Evolutionary conservation across 2,888 invertebrate species (phyloP), one percentile per base, ranked within the genome.

Genomic region (Apamea sordens): DNA sequence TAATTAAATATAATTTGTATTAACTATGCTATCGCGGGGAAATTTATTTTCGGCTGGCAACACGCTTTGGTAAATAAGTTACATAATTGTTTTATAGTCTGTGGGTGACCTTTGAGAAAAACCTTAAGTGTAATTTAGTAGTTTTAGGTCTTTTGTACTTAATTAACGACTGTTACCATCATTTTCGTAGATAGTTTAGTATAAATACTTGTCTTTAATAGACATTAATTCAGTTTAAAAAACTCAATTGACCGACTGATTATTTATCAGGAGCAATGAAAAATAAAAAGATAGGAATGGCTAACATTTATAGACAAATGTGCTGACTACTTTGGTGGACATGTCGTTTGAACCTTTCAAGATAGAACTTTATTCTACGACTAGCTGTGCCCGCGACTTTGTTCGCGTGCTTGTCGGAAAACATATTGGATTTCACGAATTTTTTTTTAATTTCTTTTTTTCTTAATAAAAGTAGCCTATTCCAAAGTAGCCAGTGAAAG

Each of bases 1-100:
- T 93, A 94, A 94, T 94, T 94, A 93, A 93, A 91, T 89, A 89
- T 93, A 93, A 94, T 94, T 94, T 94, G 93, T 94, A 91, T 92
- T 89, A 86, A 84, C 84, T 84, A 74, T 89, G 84, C 88, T 90
- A 89, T 87, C 85, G 84, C 77, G 65, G 69, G 64, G 47, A 84
- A 75, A 84, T 86, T 86, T 86, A 79, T 85, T 81, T 87, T 84
- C 15, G 73, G 56, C 59, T 80, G 77, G 81, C 81, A 83, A 84
- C 82, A 85, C 83, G 50, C 84, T 85, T 88, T 87, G 85, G 84
- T 85, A 85, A 82, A 82, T 81, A 84, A 77, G 36, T 71, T 36
- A n/a, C n/a, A n/a, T n/a, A 80, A 63, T 74, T 53, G 50, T 74
- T 77, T 75, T 86, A 74, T 77, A 69, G 47, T 50, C 47, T 69